Base-by-base conservation (phyloP, 64 coral and sea anemone species). In the Montipora cactus region DNA sequence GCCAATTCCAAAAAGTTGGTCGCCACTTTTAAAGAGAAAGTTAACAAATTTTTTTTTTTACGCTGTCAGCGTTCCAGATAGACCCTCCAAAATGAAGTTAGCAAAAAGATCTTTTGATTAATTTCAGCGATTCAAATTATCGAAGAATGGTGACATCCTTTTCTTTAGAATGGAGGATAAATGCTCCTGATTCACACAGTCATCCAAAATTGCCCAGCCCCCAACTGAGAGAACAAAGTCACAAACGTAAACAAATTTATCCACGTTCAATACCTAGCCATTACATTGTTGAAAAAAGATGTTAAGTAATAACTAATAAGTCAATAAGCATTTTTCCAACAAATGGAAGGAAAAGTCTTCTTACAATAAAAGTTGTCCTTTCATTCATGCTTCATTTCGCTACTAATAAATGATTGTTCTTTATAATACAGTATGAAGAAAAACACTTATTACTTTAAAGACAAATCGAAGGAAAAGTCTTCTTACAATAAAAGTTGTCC, bases 241-340 rank as follows among this genome's bases (percentile, higher is more conserved):
- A 57, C 53, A 57, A 57, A 57, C 21, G 51, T 78, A 49, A 78
- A 78, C 76, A 78, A 46, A 51, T 78, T 78, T 78, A 78, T 78
- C 2, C 37, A 78, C 1, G 46, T 49, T 78, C 76, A 78, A 49
- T 78, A 78, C 76, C 76, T 78, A 49, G 1, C 76, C 76, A 78
- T 78, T 78, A 49, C 14, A 78, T 13, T 49, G 46, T 49, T 78
- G 46, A 78, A 78, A 20, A 78, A 47, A 78, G 76, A 78, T 78
- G 16, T 78, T 78, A 78, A 49, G 76, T 49, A 78, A 49, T 15
- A 47, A 78, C 76, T 78, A 78, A 57, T 7, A 8, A 49, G 44
- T 49, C 37, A 48, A 78, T 14, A 49, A 13, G 14, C 76, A 49
- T 78, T 78, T 78, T 37, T 78, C 76, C 76, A 48, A 78, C 76